Evolutionary conservation across 1,140 invertebrate species (phyloP), one percentile per base, ranked within the genome.

Genomic region (Drosophila takahashii): DNA sequence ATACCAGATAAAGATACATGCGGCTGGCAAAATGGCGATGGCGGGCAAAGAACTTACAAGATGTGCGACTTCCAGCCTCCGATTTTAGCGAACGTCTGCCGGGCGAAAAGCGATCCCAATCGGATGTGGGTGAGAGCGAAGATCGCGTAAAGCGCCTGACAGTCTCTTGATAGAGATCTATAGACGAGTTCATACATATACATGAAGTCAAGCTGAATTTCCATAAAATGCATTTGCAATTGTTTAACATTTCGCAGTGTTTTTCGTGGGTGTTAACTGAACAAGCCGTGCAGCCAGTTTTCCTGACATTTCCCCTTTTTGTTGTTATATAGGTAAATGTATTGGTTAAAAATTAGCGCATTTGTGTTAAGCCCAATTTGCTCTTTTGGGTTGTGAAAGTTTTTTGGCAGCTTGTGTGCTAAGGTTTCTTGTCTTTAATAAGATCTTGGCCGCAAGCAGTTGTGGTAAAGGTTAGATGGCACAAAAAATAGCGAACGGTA

Each of bases 101-200:
- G 71, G 89, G 66, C 77, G 90, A 87, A 60, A 75, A 84, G 66
- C 86, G 90, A 57, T 91, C 90, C 90, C 90, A 90, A 57, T 91
- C 90, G 71, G 90, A 90, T 60, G 90, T 89, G 73, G 90, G 90
- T 59, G 90, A 91, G 61, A 91, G 90, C 42, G 90, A 91, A 87
- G 90, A 91, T 69, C 90, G 90, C 81, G 90, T 91, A 74, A 91
- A 91, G 75, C 90, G 90, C 45, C 87, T 91, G 41, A 91, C 90
- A 73, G 90, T 91, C 81, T 91, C 90, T 89, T 91, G 90, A 73
- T 91, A 91, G 78, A 91, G 78, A 83, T 91, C 90, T 91, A 71
- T 45, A 71, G 47, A 56, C 47, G 51, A 26, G 29, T 36, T 44
- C 53, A 29, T 58, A 52, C 13, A 60, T 51, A 67, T n/a, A 60